Conservation (phyloP, 2,888 invertebrate species). For the Trachelus stipa region DNA sequence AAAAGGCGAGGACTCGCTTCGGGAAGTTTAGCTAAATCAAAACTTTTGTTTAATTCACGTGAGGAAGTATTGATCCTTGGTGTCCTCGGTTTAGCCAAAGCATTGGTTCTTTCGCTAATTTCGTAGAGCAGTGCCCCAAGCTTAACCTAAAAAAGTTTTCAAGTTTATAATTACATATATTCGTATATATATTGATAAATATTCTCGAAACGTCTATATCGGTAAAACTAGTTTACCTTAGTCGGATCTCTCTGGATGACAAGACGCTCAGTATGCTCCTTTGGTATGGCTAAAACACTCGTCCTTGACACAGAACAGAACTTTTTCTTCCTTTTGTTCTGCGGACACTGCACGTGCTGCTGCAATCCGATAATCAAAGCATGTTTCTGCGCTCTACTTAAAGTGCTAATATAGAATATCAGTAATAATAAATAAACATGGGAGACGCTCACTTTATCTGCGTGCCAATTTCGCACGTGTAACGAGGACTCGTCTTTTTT, state of each 20-base stretch:
- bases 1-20: slow-evolving; percentile 24
- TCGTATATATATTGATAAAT: not conserved
- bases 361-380: not conserved
- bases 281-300: not conserved
- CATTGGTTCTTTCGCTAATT: slow-evolving; percentile 41
- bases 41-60: not conserved
- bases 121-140: slow-evolving; percentile 39
- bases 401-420: not conserved
- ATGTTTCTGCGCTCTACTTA: not conserved
- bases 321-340: slow-evolving; percentile 10
- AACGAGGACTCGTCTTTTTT: not conserved
- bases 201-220: not conserved
- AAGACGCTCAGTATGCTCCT: not conserved
- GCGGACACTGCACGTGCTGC: slow-evolving; percentile 22
- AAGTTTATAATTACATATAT: not conserved
- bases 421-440: not conserved
- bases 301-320: slow-evolving; percentile 14
- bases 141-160: slow-evolving; percentile 33
- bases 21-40: slow-evolving; percentile 10
- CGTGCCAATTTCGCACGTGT: not conserved
- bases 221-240: not conserved
- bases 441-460: not conserved
- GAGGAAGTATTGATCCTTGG: not conserved
- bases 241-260: not conserved
- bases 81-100: slow-evolving; percentile 39